phyloP scores from a whole-genome alignment of 2,797 vertebrate genomes.

The Ceyx erithaca region DNA sequence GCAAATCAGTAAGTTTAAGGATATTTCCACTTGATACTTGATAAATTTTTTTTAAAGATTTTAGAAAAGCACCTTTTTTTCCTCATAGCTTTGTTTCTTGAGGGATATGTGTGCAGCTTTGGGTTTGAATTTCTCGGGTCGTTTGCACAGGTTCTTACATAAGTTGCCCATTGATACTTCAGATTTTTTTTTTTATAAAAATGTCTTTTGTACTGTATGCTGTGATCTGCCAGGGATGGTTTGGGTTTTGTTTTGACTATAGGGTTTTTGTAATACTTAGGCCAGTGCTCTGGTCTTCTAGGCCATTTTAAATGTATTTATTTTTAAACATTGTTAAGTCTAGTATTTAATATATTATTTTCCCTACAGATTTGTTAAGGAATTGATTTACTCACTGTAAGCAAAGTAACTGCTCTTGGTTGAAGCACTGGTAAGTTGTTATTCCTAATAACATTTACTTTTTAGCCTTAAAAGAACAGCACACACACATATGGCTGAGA shows the following conservation, averaged over 20 bases:
- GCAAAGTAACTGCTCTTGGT: slow-evolving; percentile 55
- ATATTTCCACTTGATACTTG: background rate
- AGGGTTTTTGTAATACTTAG: background rate
- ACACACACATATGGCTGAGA: background rate
- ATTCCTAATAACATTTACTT: slow-evolving; percentile 43
- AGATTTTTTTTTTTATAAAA: background rate
- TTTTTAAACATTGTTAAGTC: background rate
- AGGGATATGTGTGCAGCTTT: background rate
- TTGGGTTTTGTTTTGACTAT: background rate
- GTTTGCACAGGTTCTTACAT: background rate
- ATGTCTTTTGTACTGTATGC: background rate
- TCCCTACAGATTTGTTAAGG: slow-evolving; percentile 65
- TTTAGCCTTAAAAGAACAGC: background rate
- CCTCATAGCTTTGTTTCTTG: background rate
- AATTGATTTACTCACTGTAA: slow-evolving; percentile 53
- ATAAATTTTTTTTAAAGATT: background rate
- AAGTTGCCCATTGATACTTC: background rate
- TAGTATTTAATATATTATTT: slow-evolving; percentile 42
- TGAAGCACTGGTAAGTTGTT: slow-evolving; percentile 77
- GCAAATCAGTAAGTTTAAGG: background rate
- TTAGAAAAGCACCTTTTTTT: fast-evolving
- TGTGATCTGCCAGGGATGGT: background rate
- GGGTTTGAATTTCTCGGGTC: background rate
- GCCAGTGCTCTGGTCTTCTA: background rate
- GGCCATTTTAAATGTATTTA: background rate